Conservation (phyloP, 2,888 invertebrate genomes). For the Zootermopsis nevadensis region DNA sequence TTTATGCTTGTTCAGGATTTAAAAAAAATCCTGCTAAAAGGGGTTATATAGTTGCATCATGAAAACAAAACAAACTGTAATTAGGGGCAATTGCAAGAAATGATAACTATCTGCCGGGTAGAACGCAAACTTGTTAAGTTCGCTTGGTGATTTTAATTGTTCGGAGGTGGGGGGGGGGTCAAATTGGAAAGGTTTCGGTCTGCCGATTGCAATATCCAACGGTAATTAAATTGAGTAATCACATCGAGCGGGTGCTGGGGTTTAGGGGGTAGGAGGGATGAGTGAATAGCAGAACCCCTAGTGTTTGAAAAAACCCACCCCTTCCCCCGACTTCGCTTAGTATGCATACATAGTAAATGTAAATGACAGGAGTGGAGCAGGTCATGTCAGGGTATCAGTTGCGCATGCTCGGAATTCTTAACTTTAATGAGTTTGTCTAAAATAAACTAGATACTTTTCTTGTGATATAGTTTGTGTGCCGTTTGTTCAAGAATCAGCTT, state of each 20-base stretch:
- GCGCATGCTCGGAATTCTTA: background rate
- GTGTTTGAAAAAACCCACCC: background rate
- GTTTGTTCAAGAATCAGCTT: too few species aligned
- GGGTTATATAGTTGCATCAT: too few species aligned
- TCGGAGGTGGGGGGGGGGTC: background rate
- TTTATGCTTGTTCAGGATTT: too few species aligned
- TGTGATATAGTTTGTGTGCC: too few species aligned
- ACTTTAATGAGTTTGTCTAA: background rate
- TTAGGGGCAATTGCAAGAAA: background rate
- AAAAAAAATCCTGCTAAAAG: too few species aligned
- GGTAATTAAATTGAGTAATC: slow-evolving; percentile 6
- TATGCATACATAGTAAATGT: slow-evolving; percentile 3
- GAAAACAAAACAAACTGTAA: background rate
- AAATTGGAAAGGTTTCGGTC: background rate
- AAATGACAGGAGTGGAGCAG: background rate
- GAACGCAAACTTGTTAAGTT: background rate
- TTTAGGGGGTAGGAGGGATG: background rate
- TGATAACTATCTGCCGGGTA: background rate
- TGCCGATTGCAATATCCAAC: slow-evolving; percentile 1
- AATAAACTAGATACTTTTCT: background rate
- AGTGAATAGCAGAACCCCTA: background rate
- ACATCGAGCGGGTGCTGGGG: background rate
- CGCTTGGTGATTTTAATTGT: background rate
- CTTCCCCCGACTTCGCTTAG: background rate
- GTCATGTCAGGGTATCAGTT: background rate